phyloP scores from a whole-genome alignment of 2,888 invertebrate species.

The Sycophila texana region DNA sequence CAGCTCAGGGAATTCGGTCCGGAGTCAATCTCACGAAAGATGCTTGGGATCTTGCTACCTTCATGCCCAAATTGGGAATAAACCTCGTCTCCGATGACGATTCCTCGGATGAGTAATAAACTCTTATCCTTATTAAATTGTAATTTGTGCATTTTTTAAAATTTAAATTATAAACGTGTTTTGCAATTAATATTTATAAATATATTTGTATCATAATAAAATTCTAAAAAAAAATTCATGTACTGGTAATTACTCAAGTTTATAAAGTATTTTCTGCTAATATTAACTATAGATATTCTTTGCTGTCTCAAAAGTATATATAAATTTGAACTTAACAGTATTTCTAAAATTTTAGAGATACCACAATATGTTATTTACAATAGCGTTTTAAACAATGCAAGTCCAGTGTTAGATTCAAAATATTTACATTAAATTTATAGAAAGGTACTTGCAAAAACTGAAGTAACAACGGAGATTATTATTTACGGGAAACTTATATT shows the following conservation, averaged over 20 bases:
- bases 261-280: not conserved
- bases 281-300: not conserved
- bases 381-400: not conserved
- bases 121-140: too few species aligned
- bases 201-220: not conserved
- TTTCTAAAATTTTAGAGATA: too few species aligned
- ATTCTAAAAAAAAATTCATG: not conserved
- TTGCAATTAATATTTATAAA: not conserved
- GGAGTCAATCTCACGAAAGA: conserved; percentile 9
- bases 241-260: not conserved
- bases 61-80: conserved; percentile 19
- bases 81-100: not conserved
- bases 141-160: not conserved
- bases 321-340: not conserved
- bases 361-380: not conserved
- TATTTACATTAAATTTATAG: not conserved
- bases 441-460: not conserved
- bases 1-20: not conserved
- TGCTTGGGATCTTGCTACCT: conserved; percentile 9
- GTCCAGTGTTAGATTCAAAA: not conserved
- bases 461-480: not conserved
- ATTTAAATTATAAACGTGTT: not conserved
- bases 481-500: conserved; percentile 42
- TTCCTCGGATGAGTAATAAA: too few species aligned
- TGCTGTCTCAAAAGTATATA: not conserved